Evolutionary conservation across 92 coral and sea anemone species (phyloP), one percentile per base, ranked within the genome.

Genomic region (Actinostola sp.): DNA sequence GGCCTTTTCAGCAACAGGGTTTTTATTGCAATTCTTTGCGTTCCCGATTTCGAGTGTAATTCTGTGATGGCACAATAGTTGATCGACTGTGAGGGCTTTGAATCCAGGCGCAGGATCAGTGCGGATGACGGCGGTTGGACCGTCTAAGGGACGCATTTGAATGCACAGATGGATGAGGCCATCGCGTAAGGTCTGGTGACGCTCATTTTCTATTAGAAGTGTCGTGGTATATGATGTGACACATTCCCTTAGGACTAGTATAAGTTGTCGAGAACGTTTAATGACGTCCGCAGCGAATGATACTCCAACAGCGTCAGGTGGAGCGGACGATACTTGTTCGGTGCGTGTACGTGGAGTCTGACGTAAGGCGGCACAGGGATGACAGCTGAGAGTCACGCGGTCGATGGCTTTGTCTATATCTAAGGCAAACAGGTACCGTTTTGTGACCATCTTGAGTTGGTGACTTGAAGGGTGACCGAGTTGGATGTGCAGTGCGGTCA

Each of bases 31-130:
- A 46, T 71, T 77, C 60, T 85, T 72, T 23, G 90, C 82, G 12
- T 54, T 57, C 13, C 90, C 90, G 3, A 85, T 50, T 71, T 84
- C 72, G 1, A 83, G 56, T 20, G 70, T 61, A 65, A 77, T 63
- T 51, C 84, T 62, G 67, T 85, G 72, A 3, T 67, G 75, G 29
- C 76, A 46, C 46, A 82, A 61, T 57, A 83, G 67, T 16, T 80
- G 39, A 66, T 83, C 83, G 28, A 69, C 46, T 26, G 44, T 72
- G 2, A 88, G 80, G 2, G 77, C 77, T 57, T 78, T 83, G 43
- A 82, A 78, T 33, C 83, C 86, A 8, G 86, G 73, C 57, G 89
- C 86, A 20, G 86, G 92, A 56, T 82, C 88, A 44, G 89, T 82
- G 3, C 77, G 68, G 53, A 88, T 79, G 23, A 84, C 69, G 28